Evolutionary conservation across 2,797 vertebrate species (phyloP), one percentile per base, ranked within the genome.

Genomic region (Poecilia picta): DNA sequence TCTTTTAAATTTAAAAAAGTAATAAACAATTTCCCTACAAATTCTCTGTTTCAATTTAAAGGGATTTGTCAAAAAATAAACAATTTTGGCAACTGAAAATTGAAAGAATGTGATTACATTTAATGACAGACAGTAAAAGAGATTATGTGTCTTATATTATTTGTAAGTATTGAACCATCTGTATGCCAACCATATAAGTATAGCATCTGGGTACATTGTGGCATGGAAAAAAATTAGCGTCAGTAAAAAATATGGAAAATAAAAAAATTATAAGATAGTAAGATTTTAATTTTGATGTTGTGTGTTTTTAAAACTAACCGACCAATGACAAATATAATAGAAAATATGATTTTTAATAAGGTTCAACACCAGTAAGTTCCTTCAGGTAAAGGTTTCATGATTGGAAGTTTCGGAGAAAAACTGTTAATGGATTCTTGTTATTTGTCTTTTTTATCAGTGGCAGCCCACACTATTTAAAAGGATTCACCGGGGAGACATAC

Each of bases 391-490:
- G 76, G 86, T 71, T 4, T 72, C 72, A 64, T 88, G 79, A 86
- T 59, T 86, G 82, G 83, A 46, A 89, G 88, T 72, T 72, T 87
- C 85, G 70, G 80, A 45, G 82, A 53, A 55, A 36, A 25, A 83
- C 85, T 81, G 83, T 87, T 87, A 87, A 94, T 93, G 71, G 87
- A 64, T 83, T 90, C 81, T 79, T 68, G 87, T 81, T 84, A 87
- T 93, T 91, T 83, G 83, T 93, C 93, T 89, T 91, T 33, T 49
- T 82, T 73, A 78, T 2, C 80, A 83, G 55, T 87, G 87, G 90
- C 81, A 89, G 87, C 31, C 76, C 72, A 81, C 89, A 78, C 79
- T 85, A 85, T 74, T 88, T 86, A 87, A 83, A 84, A 68, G 79
- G 80, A 82, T 89, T 85, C 78, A 79, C 72, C n/a, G 76, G 70